Conservation (phyloP, 2,888 invertebrate species). For the Macaria notata region DNA sequence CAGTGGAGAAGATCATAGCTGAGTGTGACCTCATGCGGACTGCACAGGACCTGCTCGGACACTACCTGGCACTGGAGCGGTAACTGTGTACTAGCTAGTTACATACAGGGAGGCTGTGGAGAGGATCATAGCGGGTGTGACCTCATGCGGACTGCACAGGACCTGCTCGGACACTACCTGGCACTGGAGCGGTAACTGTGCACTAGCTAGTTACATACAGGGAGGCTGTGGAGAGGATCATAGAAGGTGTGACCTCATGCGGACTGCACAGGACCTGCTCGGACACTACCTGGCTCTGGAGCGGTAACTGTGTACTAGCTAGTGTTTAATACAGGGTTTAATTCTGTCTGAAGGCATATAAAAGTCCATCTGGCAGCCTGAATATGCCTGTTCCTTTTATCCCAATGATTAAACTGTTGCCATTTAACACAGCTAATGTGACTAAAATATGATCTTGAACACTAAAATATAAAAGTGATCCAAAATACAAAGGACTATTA, state of each 20-base stretch:
- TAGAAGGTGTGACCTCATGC: slow-evolving; percentile 88
- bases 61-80: slow-evolving; percentile 95
- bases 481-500: too few species aligned
- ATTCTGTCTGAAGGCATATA: too few species aligned
- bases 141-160: slow-evolving; percentile 89
- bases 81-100: slow-evolving; percentile 34
- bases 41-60: slow-evolving; percentile 92
- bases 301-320: slow-evolving; percentile 73
- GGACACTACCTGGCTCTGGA: slow-evolving; percentile 95
- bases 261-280: slow-evolving; percentile 91
- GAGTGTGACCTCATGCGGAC: slow-evolving; percentile 88
- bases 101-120: slow-evolving; percentile 74
- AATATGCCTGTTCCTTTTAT: too few species aligned
- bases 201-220: slow-evolving; percentile 3
- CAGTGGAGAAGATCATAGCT: slow-evolving; percentile 84
- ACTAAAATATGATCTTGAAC: too few species aligned
- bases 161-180: slow-evolving; percentile 93
- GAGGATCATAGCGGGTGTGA: slow-evolving; percentile 87
- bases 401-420: too few species aligned
- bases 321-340: slow-evolving; percentile 18
- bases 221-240: slow-evolving; percentile 79
- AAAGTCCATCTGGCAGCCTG: too few species aligned
- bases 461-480: too few species aligned
- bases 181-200: slow-evolving; percentile 89
- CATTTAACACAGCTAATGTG: too few species aligned